A percentile compares a stretch with the other conserved stretches of the same genome.
phyloP scores from a whole-genome alignment of 2,113 vertebrate species.

The Nothoprocta pentlandii region DNA sequence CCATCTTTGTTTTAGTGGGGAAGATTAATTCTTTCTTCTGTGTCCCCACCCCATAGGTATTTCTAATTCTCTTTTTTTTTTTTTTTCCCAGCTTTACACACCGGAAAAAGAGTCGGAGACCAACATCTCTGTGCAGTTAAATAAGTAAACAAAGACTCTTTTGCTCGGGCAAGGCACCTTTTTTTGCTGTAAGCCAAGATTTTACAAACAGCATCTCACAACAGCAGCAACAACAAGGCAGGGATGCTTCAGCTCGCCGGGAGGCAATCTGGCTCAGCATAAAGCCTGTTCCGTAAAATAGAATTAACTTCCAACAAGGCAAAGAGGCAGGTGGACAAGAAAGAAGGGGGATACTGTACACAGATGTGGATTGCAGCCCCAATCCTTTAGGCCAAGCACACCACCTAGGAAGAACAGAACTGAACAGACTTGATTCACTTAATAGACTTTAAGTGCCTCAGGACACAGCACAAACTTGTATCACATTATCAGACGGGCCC shows the following conservation, averaged over 20 bases:
- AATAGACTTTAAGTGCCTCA: constrained; percentile 80
- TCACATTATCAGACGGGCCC: constrained; percentile 80
- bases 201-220: not conserved
- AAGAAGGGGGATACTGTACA: not conserved
- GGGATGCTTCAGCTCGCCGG: not conserved
- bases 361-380: constrained; percentile 27
- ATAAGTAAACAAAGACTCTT: not conserved
- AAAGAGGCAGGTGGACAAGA: constrained; percentile 12
- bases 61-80: not conserved
- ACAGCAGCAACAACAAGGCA: not conserved
- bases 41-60: not conserved
- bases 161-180: not conserved
- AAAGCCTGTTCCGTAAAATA: not conserved
- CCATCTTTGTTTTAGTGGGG: not conserved
- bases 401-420: constrained; percentile 61
- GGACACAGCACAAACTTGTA: constrained; percentile 81
- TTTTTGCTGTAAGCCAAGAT: not conserved
- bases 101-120: not conserved
- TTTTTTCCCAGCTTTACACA: not conserved
- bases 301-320: constrained; percentile 22
- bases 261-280: not conserved
- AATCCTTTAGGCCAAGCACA: constrained; percentile 52
- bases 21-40: not conserved
- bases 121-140: not conserved
- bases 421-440: constrained; percentile 74